Conservation (phyloP, 2,797 vertebrate species). For the Leptodactylus fallax region DNA sequence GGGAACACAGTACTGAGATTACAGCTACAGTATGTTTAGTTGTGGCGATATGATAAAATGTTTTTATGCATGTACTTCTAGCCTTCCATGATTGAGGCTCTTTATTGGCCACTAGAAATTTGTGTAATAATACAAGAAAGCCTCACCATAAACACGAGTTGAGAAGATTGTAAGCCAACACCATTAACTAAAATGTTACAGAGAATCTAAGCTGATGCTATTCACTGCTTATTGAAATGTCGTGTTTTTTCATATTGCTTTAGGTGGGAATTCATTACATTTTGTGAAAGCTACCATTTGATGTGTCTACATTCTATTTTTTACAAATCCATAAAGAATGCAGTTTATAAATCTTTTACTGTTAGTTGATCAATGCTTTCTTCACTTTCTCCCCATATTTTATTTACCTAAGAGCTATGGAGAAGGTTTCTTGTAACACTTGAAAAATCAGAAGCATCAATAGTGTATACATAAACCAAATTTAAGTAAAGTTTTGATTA, state of each 20-base stretch:
- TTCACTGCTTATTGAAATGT: no score
- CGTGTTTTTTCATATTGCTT: background rate
- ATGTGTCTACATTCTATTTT: background rate
- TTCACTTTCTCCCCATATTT: background rate
- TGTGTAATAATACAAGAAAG: no score
- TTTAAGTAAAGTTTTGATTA: background rate
- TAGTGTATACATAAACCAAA: background rate
- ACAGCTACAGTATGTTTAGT: no score
- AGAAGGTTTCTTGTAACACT: background rate
- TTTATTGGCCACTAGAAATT: no score
- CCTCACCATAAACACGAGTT: no score
- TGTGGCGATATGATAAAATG: no score
- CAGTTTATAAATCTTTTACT: conserved; percentile 2
- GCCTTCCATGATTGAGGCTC: no score
- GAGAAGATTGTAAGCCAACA: no score
- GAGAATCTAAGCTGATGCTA: no score
- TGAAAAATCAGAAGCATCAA: background rate
- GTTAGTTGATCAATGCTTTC: background rate
- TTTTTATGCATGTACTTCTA: no score
- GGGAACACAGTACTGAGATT: no score
- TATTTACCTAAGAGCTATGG: background rate
- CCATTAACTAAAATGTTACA: no score
- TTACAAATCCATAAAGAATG: background rate
- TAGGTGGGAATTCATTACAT: background rate
- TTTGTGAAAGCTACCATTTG: background rate